These are phyloP conservation scores for Nomada lathburiana DNA, from an alignment of 2,888 invertebrate species.

Conservation along the genomic window DNA sequence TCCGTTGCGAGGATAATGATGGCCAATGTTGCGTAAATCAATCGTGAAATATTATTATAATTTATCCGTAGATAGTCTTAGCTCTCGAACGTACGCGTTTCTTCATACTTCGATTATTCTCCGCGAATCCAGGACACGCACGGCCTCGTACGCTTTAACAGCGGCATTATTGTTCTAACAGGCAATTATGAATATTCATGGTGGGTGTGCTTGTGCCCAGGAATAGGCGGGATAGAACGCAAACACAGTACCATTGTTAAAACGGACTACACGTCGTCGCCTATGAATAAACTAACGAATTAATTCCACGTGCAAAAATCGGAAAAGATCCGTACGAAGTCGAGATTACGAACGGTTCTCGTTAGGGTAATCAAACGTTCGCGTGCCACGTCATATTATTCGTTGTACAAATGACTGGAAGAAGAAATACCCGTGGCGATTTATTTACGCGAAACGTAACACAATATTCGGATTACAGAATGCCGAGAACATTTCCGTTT, in stretches of 20 bases:
- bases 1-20: too few species aligned
- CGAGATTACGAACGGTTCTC: slow-evolving; percentile 23
- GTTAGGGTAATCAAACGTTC: slow-evolving; percentile 19
- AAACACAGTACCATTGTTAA: slow-evolving; percentile 57
- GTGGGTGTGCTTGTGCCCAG: slow-evolving; percentile 48
- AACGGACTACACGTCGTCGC: slow-evolving; percentile 36
- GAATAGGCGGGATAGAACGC: slow-evolving; percentile 43
- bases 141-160: slow-evolving; percentile 43
- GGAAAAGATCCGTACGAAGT: slow-evolving; percentile 17
- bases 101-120: slow-evolving; percentile 6
- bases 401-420: not conserved
- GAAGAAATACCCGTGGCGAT: not conserved
- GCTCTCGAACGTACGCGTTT: not conserved
- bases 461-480: too few species aligned
- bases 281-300: slow-evolving; percentile 62
- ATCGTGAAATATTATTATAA: too few species aligned
- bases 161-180: slow-evolving; percentile 65
- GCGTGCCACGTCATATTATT: not conserved
- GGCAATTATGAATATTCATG: slow-evolving; percentile 68
- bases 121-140: not conserved
- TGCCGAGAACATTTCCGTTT: slow-evolving; percentile 2
- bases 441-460: not conserved
- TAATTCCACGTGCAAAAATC: slow-evolving; percentile 48
- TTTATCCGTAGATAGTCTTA: not conserved
- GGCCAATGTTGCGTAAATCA: too few species aligned